Evolutionary conservation across 2,113 vertebrate species (phyloP), one percentile per base, ranked within the genome.

Genomic region (Corythornis vintsioides): DNA sequence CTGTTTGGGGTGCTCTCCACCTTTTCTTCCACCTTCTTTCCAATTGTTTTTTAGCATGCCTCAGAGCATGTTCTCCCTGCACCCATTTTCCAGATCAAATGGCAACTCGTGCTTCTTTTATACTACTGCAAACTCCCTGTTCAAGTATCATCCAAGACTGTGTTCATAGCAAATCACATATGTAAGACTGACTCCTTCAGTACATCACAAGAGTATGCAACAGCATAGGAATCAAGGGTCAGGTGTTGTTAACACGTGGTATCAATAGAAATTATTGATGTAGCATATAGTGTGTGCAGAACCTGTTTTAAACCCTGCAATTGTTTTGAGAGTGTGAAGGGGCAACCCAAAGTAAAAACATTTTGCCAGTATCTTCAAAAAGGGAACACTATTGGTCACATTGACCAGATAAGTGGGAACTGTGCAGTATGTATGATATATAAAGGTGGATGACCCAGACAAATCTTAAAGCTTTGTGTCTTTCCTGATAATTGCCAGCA

Each of bases 1-100:
- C 9, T 53, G 9, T 42, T 42, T 38, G 80, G 3, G 5, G 10
- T 55, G 25, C 5, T 85, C 11, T 24, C 0, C 0, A 15, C 1
- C 3, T 55, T 72, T 74, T 50, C 33, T 24, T 65, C 48, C 19
- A n/a, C 29, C 57, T 90, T 86, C 20, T 74, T 11, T 17, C 16
- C 1, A 0, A 21, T 26, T 26, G 22, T 75, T 16, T 83, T 59
- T 48, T 47, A 74, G n/a, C 2, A 53, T 67, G 15, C 1, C 56
- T 45, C 40, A 67, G 5, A 56, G 7, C 4, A 33, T 17, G 3
- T 59, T 74, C 83, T 64, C 31, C 13, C 11, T 73, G 11, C 14
- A 31, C 10, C 10, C 3, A 3, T 59, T 67, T 67, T n/a, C 25
- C 48, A 81, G 74, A 72, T 17, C 1, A 81, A 89, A 78, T 59